Base-by-base conservation (phyloP, 2,888 invertebrate genomes). In the Rhagonycha lutea region DNA sequence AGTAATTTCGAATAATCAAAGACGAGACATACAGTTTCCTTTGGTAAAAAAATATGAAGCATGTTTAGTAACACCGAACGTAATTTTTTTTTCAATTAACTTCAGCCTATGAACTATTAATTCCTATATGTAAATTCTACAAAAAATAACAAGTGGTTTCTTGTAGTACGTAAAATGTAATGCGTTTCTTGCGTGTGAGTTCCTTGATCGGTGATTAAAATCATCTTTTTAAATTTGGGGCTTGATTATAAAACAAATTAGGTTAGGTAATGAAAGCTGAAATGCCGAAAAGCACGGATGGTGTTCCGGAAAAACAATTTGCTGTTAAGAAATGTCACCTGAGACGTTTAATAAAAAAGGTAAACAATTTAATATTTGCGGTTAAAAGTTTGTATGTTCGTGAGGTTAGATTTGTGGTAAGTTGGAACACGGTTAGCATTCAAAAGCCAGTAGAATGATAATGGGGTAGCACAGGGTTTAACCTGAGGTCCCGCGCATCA, bases 401-500 rank as follows among this genome's bases (percentile, higher is more conserved):
- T 47, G 47, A 47, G 47, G 47, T 47, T 47, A 47, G 47, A 47
- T 47, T 47, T 47, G 47, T 47, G 47, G 47, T 47, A 47, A 47
- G 47, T 65, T 14, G 63, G 18, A 24, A 24, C 23, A 65, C 26
- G 81, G 79, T 80, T 80, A 74, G 76, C 78, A 76, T 79, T 73
- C 74, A 26, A 72, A 74, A 79, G 73, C 78, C 76, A 76, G 74
- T 77, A 73, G 72, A 70, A 68, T 69, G 70, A 69, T 72, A 68
- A 68, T 75, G 71, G 76, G 72, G 74, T 72, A 68, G 80, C 79
- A 75, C 73, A 78, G 74, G 79, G 78, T 80, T 81, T 77, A 81
- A 82, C 81, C 81, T 80, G 81, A 79, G 78, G 81, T 81, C 79
- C 78, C 75, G 78, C 79, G 77, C 79, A 82, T 81, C 82, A 82